Conservation (phyloP, 2,797 vertebrate genomes). For the Argyrosomus regius region DNA sequence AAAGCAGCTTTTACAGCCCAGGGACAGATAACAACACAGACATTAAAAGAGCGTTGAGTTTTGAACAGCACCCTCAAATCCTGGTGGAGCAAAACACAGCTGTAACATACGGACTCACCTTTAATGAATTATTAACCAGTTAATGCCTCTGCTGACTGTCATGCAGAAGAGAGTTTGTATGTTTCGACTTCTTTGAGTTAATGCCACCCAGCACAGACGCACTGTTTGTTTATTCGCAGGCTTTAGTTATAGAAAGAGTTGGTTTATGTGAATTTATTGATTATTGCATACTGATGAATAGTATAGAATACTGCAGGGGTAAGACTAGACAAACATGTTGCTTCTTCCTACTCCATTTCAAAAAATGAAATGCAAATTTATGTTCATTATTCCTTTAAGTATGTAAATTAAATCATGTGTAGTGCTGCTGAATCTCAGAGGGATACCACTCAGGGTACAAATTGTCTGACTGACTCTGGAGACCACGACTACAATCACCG, state of each 20-base stretch:
- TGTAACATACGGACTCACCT: background rate
- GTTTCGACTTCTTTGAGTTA: background rate
- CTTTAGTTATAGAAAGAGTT: background rate
- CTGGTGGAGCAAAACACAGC: background rate
- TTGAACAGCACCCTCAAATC: background rate
- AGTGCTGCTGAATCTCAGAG: background rate
- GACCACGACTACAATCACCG: background rate
- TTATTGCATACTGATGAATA: too few species aligned
- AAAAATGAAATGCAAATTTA: too few species aligned
- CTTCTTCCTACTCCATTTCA: too few species aligned
- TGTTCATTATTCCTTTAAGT: too few species aligned
- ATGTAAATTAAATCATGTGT: too few species aligned
- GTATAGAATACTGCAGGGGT: too few species aligned
- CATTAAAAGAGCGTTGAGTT: background rate
- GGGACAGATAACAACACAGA: conserved; percentile 17
- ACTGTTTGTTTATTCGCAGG: background rate
- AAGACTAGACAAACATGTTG: too few species aligned
- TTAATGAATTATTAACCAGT: background rate
- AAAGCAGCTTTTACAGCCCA: conserved; percentile 5
- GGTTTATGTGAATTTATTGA: too few species aligned
- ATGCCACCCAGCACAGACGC: background rate
- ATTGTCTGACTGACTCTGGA: background rate
- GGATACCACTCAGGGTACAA: background rate
- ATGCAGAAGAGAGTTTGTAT: conserved; percentile 3
- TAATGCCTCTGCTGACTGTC: conserved; percentile 4